Evolutionary conservation across 2,888 invertebrate species (phyloP).

Genomic region (Nysson spinosus): DNA sequence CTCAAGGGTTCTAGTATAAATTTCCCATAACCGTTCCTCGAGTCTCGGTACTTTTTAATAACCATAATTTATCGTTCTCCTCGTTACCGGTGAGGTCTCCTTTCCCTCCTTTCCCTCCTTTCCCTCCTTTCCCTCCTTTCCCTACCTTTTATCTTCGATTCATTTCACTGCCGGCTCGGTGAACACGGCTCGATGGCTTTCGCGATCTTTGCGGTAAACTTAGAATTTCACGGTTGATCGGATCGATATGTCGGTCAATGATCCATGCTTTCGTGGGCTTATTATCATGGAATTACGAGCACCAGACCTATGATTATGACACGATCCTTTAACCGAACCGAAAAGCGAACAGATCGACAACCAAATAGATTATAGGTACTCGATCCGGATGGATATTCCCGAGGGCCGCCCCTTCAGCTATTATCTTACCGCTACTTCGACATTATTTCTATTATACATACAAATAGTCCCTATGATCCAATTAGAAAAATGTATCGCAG

Average conservation of each 20-base stretch:
- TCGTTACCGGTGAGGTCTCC: too few relatives aligned
- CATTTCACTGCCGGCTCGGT: not conserved
- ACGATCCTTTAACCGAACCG: constrained; percentile 21
- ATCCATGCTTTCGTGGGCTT: constrained; percentile 45
- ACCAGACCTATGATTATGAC: constrained; percentile 40
- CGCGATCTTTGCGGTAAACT: constrained; percentile 28
- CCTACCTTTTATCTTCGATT: constrained; percentile 15
- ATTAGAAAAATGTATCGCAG: too few relatives aligned
- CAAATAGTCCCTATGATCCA: too few relatives aligned
- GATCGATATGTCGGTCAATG: constrained; percentile 14
- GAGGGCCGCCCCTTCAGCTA: too few relatives aligned
- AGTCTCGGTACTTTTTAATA: constrained; percentile 23
- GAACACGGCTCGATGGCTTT: not conserved
- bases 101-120: too few relatives aligned
- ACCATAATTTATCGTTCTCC: constrained; percentile 24
- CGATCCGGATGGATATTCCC: constrained; percentile 7
- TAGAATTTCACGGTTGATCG: constrained; percentile 38
- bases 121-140: too few relatives aligned
- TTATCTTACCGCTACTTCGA: too few relatives aligned
- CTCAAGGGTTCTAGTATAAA: constrained; percentile 5
- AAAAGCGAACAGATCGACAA: constrained; percentile 32
- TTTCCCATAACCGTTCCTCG: constrained; percentile 14
- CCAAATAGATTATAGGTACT: constrained; percentile 25
- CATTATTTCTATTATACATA: too few relatives aligned
- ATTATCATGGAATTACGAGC: constrained; percentile 46